Base-by-base conservation (phyloP, 2,888 invertebrate genomes). In the Labia minor region DNA sequence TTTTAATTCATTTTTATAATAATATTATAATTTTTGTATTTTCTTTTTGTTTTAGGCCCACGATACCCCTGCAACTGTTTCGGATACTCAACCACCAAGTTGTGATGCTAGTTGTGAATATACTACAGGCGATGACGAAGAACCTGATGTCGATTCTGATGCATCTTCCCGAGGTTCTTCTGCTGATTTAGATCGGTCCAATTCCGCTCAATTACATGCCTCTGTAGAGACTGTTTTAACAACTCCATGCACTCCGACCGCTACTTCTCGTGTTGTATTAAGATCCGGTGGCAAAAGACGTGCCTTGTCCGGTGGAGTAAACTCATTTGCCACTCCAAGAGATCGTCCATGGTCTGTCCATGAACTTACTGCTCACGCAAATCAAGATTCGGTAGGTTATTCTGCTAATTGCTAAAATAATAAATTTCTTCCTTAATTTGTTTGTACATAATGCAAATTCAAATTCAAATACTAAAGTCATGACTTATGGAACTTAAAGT, bases 91-190 rank as follows among this genome's bases (percentile, higher is more conserved):
- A 14, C 78, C 85, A 81, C 83, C 85, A 64, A 89, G 87, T 77
- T 92, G 92, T 77, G 93, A 93, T 76, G 93, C 93, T 0, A 93
- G 92, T 68, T 91, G 92, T 14, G 93, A 93, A 78, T 92, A 90
- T 72, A 92, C 92, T 62, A 88, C 88, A 6, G 82, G 81, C 65
- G 88, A 88, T 74, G 85, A 85, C 75, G 81, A 85, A 65, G 88
- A 88, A 70, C 78, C 78, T 37, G 85, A 84, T 64, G 89, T 90
- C 0, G 82, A 88, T 70, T 85, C 88, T 14, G 49, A 49, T 2
- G 49, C 16, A 2, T 49, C 49, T 49, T 49, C 49, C 3, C 49
- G 49, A 49, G 49, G 49, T 16, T 49, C 49, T 66, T 76, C 77
- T 63, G 73, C 74, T 61, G 77, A 78, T 69, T 71, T 79, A 67